Evolutionary conservation across 2,797 vertebrate species (phyloP).

Genomic region (Danio choprae): DNA sequence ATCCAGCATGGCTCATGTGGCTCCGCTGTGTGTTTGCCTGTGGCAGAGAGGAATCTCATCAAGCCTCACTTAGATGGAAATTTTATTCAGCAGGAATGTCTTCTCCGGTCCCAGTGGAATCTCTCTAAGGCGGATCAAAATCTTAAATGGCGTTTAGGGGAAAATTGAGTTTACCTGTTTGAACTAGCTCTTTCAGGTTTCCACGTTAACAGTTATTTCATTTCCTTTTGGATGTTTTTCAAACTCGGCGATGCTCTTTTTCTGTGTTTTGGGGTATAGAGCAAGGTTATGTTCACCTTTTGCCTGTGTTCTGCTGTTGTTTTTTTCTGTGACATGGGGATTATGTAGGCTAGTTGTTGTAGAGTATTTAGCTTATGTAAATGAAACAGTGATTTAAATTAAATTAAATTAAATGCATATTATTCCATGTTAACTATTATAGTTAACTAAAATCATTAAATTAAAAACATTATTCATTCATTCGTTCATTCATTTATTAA

Average conservation of each 20-base stretch:
- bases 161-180: constrained; percentile 82
- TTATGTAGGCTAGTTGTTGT: not conserved
- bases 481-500: too few relatives aligned
- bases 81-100: constrained; percentile 63
- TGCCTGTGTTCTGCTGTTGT: constrained; percentile 62
- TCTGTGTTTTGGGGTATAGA: constrained; percentile 70
- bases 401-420: not conserved
- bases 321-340: constrained; percentile 47
- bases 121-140: constrained; percentile 57
- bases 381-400: not conserved
- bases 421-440: too few relatives aligned
- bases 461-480: too few relatives aligned
- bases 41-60: constrained; percentile 57
- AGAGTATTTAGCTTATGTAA: constrained; percentile 1
- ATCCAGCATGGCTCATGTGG: constrained; percentile 48
- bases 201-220: constrained; percentile 87
- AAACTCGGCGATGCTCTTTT: constrained; percentile 77
- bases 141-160: constrained; percentile 71
- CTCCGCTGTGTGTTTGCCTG: constrained; percentile 55
- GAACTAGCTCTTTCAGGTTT: constrained; percentile 84
- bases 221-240: constrained; percentile 89
- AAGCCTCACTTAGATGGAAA: constrained; percentile 63
- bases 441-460: too few relatives aligned
- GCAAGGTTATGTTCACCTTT: constrained; percentile 74
- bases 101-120: constrained; percentile 51